Evolutionary conservation across 2,797 vertebrate species (phyloP).

Genomic region (Gymnoscopelus braueri): DNA sequence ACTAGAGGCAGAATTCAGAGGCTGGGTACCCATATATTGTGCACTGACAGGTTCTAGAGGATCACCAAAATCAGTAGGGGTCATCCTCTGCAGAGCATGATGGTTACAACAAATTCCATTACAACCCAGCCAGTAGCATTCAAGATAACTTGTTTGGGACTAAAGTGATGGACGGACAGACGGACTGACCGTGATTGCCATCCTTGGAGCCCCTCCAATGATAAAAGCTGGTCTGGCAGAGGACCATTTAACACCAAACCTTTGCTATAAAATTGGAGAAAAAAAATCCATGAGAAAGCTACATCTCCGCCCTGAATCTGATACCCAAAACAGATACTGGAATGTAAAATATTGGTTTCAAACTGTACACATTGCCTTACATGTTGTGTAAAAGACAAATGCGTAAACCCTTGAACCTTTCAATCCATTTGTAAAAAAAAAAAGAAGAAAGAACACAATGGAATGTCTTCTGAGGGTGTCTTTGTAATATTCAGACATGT

Average conservation of each 20-base stretch:
- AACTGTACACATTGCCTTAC: slow-evolving; percentile 1
- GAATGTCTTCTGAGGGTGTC: slow-evolving; percentile 1
- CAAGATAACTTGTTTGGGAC: too few species aligned
- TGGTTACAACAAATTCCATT: too few species aligned
- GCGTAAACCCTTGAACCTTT: neutral
- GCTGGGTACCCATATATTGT: too few species aligned
- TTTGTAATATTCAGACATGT: neutral
- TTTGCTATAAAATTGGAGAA: slow-evolving; percentile 27
- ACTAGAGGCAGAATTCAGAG: too few species aligned
- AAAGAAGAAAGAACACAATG: neutral
- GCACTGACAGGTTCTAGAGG: too few species aligned
- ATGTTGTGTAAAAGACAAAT: slow-evolving; percentile 42
- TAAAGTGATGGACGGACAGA: too few species aligned
- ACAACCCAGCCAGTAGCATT: too few species aligned
- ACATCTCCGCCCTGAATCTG: slow-evolving; percentile 34
- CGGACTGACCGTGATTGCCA: too few species aligned
- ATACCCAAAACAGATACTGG: slow-evolving; percentile 53
- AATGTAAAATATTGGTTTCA: slow-evolving; percentile 35
- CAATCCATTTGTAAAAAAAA: too few species aligned
- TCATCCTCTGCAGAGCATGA: too few species aligned
- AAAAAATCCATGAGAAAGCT: slow-evolving; percentile 28
- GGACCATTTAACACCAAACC: slow-evolving; percentile 17
- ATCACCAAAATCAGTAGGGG: too few species aligned
- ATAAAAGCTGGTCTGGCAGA: slow-evolving; percentile 25
- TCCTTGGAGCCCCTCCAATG: neutral